Percentiles rank a stretch among this genome's conserved stretches.
Evolutionary conservation across 2,797 vertebrate species (phyloP).

Genomic region (Sandelia bainsii): DNA sequence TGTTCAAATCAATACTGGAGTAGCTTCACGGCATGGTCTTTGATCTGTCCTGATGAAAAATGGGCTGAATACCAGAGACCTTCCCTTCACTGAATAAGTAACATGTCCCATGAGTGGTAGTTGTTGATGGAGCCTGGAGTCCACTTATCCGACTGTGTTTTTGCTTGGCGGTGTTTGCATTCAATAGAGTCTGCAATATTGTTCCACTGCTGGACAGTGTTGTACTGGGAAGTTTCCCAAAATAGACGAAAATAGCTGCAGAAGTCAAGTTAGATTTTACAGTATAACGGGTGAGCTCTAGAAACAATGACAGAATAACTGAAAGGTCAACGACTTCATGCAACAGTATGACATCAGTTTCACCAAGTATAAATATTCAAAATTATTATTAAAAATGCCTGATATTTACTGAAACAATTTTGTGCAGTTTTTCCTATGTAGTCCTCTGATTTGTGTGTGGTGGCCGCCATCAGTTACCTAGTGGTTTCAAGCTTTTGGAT

Average conservation of each 20-base stretch:
- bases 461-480: not conserved
- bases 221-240: slow-evolving; percentile 57
- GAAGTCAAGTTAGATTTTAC: slow-evolving; percentile 27
- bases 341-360: slow-evolving; percentile 6
- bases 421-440: slow-evolving; percentile 3
- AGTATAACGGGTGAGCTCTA: slow-evolving; percentile 46
- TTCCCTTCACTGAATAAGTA: slow-evolving; percentile 27
- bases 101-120: slow-evolving; percentile 48
- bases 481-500: slow-evolving; percentile 33
- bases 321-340: slow-evolving; percentile 13
- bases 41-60: slow-evolving; percentile 57
- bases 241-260: slow-evolving; percentile 53
- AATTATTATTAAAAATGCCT: slow-evolving; percentile 1
- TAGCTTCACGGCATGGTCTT: slow-evolving; percentile 26
- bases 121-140: slow-evolving; percentile 69
- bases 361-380: not conserved
- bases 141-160: slow-evolving; percentile 35
- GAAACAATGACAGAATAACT: slow-evolving; percentile 50
- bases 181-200: slow-evolving; percentile 56
- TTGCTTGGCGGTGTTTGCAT: slow-evolving; percentile 25
- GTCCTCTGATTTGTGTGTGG: slow-evolving; percentile 9
- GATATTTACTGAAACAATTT: not conserved
- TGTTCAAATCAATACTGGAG: slow-evolving; percentile 43
- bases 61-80: slow-evolving; percentile 42
- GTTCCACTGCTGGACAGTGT: slow-evolving; percentile 40